Base-by-base conservation (phyloP, 2,113 vertebrate genomes). In the Tamias sibiricus region DNA sequence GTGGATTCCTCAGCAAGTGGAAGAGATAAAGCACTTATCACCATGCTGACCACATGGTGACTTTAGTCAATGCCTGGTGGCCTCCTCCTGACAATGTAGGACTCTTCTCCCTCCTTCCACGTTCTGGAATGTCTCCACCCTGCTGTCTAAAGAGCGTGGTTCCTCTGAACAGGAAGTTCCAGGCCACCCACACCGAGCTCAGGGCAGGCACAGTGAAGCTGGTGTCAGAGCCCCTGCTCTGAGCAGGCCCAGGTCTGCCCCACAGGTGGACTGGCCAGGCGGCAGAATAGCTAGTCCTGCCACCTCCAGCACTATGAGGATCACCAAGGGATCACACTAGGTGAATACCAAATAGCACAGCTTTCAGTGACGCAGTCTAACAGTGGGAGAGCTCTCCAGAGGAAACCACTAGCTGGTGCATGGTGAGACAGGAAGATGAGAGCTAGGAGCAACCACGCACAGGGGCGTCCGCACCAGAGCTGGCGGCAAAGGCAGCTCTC, bases 241-340 rank as follows among this genome's bases (percentile, higher is more conserved):
- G 44, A 32, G 4, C 16, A 37, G 40, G 52, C 87, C 26, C 9
- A 4, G 0, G 28, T 74, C 19, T 59, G 35, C n/a, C 37, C 37
- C 32, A 8, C 3, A 0, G 16, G 5, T 3, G 0, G 28, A 24
- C 10, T 4, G 42, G 32, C 44, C 66, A 12, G 28, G 47, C 19
- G 40, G 17, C 12, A 49, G 2, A 7, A 72, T 1, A 47, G 69
- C 69, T 80, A 14, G 66, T 35, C 6, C n/a, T n/a, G 84, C 54
- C 35, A 6, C n/a, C 14, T 69, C 24, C 3, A 14, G 59, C 16
- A 5, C 79, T 20, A 57, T 22, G 54, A 22, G 54, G 20, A 57
- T n/a, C 2, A 13, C 0, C 32, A 30, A 37, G n/a, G 30, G 32
- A 14, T 9, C 9, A 52, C 54, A 19, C 59, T 17, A 6, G 30